Evolutionary conservation across 2,797 vertebrate genomes (phyloP), one percentile per base, ranked within the genome.

Genomic region (Danionella dracula): DNA sequence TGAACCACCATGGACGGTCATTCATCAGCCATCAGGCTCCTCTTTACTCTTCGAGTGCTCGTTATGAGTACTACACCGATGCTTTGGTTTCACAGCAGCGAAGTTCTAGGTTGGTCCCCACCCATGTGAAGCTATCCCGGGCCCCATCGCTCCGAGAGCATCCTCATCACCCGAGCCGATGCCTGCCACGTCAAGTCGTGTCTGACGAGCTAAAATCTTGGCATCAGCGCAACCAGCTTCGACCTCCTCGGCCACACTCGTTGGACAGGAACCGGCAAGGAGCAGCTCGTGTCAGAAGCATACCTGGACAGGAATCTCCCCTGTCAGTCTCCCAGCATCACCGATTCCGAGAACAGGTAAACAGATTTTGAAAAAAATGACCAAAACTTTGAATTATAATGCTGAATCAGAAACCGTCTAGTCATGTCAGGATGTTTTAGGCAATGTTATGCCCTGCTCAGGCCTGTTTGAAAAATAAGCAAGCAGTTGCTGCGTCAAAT

Each of bases 191-290:
- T 11, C 89, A 92, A 2, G 81, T 86, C 0, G 91, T 95, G 37
- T 90, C 84, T 0, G 90, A 94, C 16, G 91, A 94, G 67, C 88
- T 95, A 7, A 90, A 84, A 70, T 93, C 85, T 0, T 96, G 94
- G 94, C 93, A 94, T n/a, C 80, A 86, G 40, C 90, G 93, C 8
- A 92, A 83, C 48, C 88, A 89, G 48, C 66, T 89, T 44, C 88
- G 82, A 27, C 65, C 76, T 1, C 78, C 89, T 2, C 85, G 90
- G 38, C 88, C 92, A 0, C 89, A 79, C 11, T 94, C 94, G 1
- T 87, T 94, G 8, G 93, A 96, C 78, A 78, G 88, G 29, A 92
- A 92, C 77, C 77, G 87, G 20, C 92, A 93, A 55, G 91, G 91
- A 9, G 86, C 89, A 0, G 79, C 92, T 67, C 80, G 87, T 13